phyloP scores from a whole-genome alignment of 1,140 invertebrate genomes.

The Leptinotarsa texana region DNA sequence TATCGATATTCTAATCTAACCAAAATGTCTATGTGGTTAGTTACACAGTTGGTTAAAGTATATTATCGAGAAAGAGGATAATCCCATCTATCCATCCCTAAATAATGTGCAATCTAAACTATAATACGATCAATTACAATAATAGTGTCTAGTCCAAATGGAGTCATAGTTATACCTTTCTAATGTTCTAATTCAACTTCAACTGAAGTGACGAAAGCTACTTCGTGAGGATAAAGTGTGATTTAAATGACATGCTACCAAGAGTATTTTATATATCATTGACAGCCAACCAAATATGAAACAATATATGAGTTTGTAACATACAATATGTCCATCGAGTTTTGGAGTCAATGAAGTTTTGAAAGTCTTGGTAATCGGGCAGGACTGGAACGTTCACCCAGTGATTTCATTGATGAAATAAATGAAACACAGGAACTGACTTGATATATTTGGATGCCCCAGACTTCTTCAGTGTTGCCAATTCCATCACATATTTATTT shows the following conservation, averaged over 20 bases:
- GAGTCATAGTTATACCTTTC: neutral
- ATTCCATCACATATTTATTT: too few relatives aligned
- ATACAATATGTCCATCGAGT: too few relatives aligned
- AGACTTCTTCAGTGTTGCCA: too few relatives aligned
- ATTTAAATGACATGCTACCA: neutral
- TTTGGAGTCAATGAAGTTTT: too few relatives aligned
- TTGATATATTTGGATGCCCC: too few relatives aligned
- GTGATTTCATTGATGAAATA: too few relatives aligned
- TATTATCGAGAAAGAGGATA: neutral
- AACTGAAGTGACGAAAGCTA: neutral
- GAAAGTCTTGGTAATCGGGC: too few relatives aligned
- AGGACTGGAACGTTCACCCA: too few relatives aligned
- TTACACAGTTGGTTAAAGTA: neutral
- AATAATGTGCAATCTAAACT: slow-evolving; percentile 1
- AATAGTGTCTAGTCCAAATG: neutral
- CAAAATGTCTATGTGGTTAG: neutral
- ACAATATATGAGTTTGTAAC: too few relatives aligned
- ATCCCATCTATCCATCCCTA: too few relatives aligned
- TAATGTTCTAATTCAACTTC: neutral
- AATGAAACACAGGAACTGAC: too few relatives aligned
- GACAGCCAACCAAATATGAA: too few relatives aligned
- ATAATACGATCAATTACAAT: neutral
- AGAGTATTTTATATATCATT: neutral
- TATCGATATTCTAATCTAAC: neutral
- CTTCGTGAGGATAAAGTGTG: neutral